These are phyloP conservation scores for Lethenteron camtschaticum DNA, from an alignment of 2,113 vertebrate genomes.

Conservation along the genomic window DNA sequence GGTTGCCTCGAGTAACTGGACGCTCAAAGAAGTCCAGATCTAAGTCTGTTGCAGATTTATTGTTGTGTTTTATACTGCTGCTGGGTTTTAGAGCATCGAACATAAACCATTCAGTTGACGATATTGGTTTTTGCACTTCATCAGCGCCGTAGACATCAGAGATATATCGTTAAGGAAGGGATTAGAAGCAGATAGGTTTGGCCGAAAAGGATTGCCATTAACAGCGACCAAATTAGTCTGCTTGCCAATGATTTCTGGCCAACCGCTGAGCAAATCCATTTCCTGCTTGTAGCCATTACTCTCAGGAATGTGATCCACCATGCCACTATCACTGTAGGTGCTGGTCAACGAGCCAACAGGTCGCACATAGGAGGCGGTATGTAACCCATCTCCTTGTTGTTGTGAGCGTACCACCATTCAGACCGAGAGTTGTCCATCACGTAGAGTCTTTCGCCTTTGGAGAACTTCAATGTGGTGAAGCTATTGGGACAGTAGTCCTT, in stretches of 20 bases:
- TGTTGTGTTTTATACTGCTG: not conserved
- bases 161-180: constrained; percentile 39
- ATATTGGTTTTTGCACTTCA: not conserved
- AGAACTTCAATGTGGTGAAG: constrained; percentile 88
- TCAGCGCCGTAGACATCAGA: not conserved
- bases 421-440: constrained; percentile 68
- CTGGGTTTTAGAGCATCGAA: not conserved
- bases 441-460: constrained; percentile 71
- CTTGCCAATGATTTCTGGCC: constrained; percentile 25
- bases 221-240: constrained; percentile 12
- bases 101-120: not conserved
- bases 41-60: not conserved
- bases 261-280: constrained; percentile 46
- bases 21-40: constrained; percentile 14
- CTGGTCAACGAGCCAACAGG: constrained; percentile 47
- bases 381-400: constrained; percentile 90
- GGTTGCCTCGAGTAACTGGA: constrained; percentile 39
- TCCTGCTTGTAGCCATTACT: constrained; percentile 36
- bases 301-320: constrained; percentile 57
- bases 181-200: constrained; percentile 36
- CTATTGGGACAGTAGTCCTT: constrained; percentile 81
- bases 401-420: constrained; percentile 97
- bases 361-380: constrained; percentile 79
- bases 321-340: constrained; percentile 58
- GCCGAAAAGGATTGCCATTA: constrained; percentile 47